Evolutionary conservation across 37 sponge, comb jelly and placozoan species (phyloP), one percentile per base, ranked within the genome.

Genomic region (Beroe forskalii): DNA sequence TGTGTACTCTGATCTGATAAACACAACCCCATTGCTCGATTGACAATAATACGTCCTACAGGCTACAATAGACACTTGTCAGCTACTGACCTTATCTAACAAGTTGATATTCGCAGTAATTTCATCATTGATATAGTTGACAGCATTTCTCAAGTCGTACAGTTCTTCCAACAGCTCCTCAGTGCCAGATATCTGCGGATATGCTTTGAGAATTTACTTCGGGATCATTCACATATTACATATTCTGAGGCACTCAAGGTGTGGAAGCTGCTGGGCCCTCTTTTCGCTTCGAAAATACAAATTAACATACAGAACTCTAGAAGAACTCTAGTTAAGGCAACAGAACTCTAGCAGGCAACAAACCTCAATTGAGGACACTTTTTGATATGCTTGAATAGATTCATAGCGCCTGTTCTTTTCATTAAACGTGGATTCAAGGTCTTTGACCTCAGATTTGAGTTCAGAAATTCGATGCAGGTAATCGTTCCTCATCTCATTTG

Each of bases 371-470:
- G 72, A 27, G 4, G 72, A 69, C 4, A 69, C 39, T 17, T 69
- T 69, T 17, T 32, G 27, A 32, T 69, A 69, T 14, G 72, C 72
- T 69, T 69, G 27, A 20, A 69, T 69, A 2, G 72, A 69, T 32
- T 69, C 72, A 32, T 69, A 69, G 1, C 32, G 28, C 38, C 32
- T 69, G 72, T 69, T 69, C 39, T 69, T 69, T 6, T 69, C 72
- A 33, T 28, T 36, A 37, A 69, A 69, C 28, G 36, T 36, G 1
- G 35, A 2, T 37, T 69, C 72, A 33, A 69, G 32, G 2, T 69
- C 72, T 37, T 32, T 69, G 37, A 36, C 20, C 17, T 69, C 72
- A 33, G 27, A 32, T 33, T 69, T 69, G 1, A 69, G 38, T 33
- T 36, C 38, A 35, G 72, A 28, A 14, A 69, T 2, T 36, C 19